These are phyloP conservation scores for Mesoligia furuncula DNA, from an alignment of 2,888 invertebrate genomes.

Conservation along the genomic window DNA sequence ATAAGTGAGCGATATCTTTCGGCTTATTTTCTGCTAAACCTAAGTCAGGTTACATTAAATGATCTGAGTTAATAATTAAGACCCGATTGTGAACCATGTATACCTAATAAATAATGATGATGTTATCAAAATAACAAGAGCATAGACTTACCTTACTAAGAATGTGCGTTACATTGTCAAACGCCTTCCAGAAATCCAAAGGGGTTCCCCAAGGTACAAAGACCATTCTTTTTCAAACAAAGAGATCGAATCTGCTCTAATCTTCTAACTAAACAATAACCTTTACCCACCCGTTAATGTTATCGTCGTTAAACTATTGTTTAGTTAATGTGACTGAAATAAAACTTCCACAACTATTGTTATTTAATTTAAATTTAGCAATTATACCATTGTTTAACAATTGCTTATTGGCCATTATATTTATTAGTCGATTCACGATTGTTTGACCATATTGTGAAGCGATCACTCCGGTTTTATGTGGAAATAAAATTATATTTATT, in stretches of 20 bases:
- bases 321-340: conserved; percentile 26
- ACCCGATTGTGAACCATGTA: background rate
- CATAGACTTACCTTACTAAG: background rate
- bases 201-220: conserved; percentile 49
- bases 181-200: conserved; percentile 15
- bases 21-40: background rate
- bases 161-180: conserved; percentile 43
- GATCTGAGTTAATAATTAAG: background rate
- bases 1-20: background rate
- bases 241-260: conserved; percentile 2
- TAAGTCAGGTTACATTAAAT: background rate
- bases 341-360: conserved; percentile 14
- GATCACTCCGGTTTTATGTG: conserved; percentile 2
- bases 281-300: background rate
- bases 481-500: conserved; percentile 31
- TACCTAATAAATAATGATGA: background rate
- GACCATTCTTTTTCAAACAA: conserved; percentile 10
- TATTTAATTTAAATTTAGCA: conserved; percentile 18
- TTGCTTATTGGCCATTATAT: conserved; percentile 18
- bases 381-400: conserved; percentile 18
- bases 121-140: conserved; percentile 2
- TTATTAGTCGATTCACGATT: conserved; percentile 19
- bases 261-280: conserved; percentile 21
- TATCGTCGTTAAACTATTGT: conserved; percentile 21
- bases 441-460: conserved; percentile 16